phyloP scores from a whole-genome alignment of 2,888 invertebrate genomes.

The Aromia moschata region DNA sequence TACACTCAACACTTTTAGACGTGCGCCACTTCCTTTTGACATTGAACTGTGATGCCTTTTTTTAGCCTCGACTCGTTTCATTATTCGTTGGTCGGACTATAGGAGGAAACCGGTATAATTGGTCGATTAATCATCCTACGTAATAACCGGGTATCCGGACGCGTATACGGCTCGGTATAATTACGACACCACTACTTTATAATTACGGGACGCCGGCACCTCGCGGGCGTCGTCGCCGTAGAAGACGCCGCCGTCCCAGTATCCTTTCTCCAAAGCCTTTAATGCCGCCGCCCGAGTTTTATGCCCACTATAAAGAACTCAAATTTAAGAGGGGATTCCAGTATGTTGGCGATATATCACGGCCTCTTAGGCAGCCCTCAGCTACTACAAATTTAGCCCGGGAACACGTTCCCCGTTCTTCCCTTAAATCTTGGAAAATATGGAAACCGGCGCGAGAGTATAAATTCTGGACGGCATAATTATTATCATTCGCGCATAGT shows the following conservation, averaged over 20 bases:
- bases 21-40: too few species aligned
- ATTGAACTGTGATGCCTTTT: too few species aligned
- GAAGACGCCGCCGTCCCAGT: too few species aligned
- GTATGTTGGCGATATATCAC: constrained; percentile 48
- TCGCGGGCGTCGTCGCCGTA: too few species aligned
- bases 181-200: constrained; percentile 35
- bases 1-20: too few species aligned
- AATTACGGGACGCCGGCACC: constrained; percentile 31
- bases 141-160: constrained; percentile 48
- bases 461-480: neutral
- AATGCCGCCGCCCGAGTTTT: constrained; percentile 48
- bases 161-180: constrained; percentile 47
- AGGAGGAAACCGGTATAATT: constrained; percentile 48
- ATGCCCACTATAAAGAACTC: constrained; percentile 50
- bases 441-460: neutral
- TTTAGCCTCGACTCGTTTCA: too few species aligned
- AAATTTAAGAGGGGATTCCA: constrained; percentile 50
- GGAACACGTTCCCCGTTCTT: constrained; percentile 22
- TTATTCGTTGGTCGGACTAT: too few species aligned
- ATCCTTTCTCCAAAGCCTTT: constrained; percentile 44
- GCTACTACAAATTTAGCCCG: constrained; percentile 33
- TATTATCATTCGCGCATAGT: too few species aligned
- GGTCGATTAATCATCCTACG: constrained; percentile 49
- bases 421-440: constrained; percentile 7
- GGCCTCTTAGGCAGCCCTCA: constrained; percentile 32